These are phyloP conservation scores for Furnarius figulus DNA, from an alignment of 2,113 vertebrate genomes.

Conservation along the genomic window DNA sequence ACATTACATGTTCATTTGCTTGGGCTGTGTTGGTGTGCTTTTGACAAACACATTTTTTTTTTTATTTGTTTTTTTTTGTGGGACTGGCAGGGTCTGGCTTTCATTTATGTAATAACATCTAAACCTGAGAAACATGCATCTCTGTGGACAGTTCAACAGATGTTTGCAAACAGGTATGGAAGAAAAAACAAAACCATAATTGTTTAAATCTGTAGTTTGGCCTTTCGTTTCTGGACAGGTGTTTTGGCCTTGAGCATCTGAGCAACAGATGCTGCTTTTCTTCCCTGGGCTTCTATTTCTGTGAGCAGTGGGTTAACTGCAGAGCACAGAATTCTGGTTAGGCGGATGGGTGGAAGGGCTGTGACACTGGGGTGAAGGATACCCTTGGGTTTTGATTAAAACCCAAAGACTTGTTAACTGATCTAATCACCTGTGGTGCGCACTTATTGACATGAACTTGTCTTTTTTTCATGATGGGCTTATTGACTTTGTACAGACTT, in stretches of 20 bases:
- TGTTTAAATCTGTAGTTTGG: not conserved
- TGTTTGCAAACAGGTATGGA: not conserved
- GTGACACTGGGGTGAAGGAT: not conserved
- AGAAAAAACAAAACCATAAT: rapidly evolving
- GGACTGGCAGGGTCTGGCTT: not conserved
- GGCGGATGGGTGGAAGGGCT: not conserved
- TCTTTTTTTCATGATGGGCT: not conserved
- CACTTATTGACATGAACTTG: not conserved
- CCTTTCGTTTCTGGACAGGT: not conserved
- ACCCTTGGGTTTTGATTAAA: not conserved
- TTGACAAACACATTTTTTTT: not conserved
- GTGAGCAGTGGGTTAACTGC: not conserved
- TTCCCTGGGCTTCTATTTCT: not conserved
- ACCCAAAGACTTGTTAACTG: rapidly evolving
- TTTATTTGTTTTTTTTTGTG: not conserved
- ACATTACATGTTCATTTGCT: not conserved
- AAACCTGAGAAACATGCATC: not conserved
- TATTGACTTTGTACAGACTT: not conserved
- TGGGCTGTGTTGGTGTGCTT: not conserved
- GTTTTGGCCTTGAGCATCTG: not conserved
- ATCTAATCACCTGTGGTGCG: not conserved
- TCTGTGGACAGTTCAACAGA: not conserved
- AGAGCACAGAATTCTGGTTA: not conserved
- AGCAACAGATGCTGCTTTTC: not conserved
- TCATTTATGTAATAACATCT: not conserved